Conservation (phyloP, 2,113 vertebrate species). For the Lagopus muta region DNA sequence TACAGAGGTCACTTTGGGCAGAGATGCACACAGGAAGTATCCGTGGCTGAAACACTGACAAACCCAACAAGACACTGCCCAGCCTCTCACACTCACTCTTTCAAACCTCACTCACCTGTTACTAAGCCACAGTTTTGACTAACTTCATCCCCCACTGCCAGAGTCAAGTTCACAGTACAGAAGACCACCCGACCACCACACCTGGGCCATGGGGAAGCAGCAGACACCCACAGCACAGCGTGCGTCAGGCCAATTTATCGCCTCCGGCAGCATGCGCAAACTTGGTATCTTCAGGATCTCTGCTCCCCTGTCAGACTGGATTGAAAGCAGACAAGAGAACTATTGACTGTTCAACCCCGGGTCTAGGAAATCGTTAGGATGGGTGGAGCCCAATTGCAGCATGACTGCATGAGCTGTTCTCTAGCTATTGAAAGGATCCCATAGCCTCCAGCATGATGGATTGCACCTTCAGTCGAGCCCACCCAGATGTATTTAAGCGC, state of each 20-base stretch:
- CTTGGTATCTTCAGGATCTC: neutral
- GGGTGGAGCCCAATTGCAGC: neutral
- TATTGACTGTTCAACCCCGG: neutral
- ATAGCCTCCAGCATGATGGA: accelerated
- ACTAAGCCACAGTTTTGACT: accelerated
- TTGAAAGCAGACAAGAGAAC: conserved; percentile 1
- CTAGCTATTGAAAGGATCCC: neutral
- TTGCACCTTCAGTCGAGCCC: neutral
- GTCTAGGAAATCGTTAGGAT: neutral
- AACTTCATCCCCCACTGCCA: too few species aligned
- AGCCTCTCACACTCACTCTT: neutral
- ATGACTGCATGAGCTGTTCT: accelerated
- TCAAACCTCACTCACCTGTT: neutral
- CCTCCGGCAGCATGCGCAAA: accelerated
- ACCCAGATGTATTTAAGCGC: neutral
- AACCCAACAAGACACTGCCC: neutral
- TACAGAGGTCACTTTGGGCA: conserved; percentile 59
- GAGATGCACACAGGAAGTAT: neutral
- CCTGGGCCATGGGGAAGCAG: accelerated
- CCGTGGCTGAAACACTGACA: conserved; percentile 8
- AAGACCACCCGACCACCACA: neutral
- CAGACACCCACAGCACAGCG: neutral
- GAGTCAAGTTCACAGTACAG: neutral
- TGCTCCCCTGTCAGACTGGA: neutral
- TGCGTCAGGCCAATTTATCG: neutral